Evolutionary conservation across 2,888 invertebrate genomes (phyloP), one percentile per base, ranked within the genome.

Genomic region (Apamea anceps): DNA sequence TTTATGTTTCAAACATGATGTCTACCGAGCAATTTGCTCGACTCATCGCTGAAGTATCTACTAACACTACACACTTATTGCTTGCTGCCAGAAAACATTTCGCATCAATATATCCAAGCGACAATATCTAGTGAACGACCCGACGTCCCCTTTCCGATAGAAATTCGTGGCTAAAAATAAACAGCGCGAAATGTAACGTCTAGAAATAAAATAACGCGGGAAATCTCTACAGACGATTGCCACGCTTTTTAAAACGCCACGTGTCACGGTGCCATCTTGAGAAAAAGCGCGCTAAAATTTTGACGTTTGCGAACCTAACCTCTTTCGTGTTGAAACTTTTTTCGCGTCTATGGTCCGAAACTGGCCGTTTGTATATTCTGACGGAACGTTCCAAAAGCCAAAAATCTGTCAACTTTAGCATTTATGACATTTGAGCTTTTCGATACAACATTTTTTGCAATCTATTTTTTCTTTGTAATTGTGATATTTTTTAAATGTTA

Each of bases 141-240:
- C 74, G 74, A 18, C 89, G 92, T 90, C 91, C 90, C 87, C 91
- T 89, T 93, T 93, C 67, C 91, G 88, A 88, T 92, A 91, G 90
- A 88, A 88, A 90, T 91, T 83, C 86, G 81, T 73, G 80, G 79
- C 93, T 93, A 93, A 91, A 94, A 93, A 95, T 93, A 95, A 82
- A 68, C 88, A 81, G 76, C 90, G 93, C 93, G 92, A 95, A 95
- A 94, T 95, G 95, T 94, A 92, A 90, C 93, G 92, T 91, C 94
- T 93, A 92, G 91, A 94, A 95, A 95, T 95, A 95, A 95, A 94
- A 93, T 93, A 92, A 91, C 90, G 90, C 92, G 91, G 91, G 93
- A 93, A 91, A 89, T 86, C 81, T 85, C 90, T 87, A 80, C 90
- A 87, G 90, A 84, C 94, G 93, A 94, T 92, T 93, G 94, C 89